Conservation (phyloP, 1,140 invertebrate genomes). For the Mesaphorura yosii region DNA sequence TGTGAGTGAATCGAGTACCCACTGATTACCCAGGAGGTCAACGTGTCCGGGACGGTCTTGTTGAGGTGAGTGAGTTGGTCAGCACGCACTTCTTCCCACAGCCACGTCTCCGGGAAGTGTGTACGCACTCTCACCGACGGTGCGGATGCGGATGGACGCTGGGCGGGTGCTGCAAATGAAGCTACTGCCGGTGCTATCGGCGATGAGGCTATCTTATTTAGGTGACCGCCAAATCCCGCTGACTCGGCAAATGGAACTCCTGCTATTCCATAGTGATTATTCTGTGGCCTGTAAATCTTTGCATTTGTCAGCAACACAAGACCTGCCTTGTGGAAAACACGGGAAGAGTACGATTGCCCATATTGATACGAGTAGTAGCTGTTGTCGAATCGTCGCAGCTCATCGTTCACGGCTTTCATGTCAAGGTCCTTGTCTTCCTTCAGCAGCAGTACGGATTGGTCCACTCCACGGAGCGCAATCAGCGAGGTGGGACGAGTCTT, state of each 20-base stretch:
- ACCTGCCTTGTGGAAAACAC: neutral
- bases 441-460: conserved; percentile 14
- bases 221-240: neutral
- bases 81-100: conserved; percentile 47
- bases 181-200: neutral
- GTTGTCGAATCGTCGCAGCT: neutral
- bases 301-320: neutral
- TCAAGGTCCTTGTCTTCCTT: conserved; percentile 20
- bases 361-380: neutral
- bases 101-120: conserved; percentile 37
- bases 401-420: conserved; percentile 1
- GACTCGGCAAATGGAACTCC: neutral
- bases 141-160: neutral
- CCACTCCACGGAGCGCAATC: conserved; percentile 12
- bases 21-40: conserved; percentile 83
- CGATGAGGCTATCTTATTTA: neutral
- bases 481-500: neutral
- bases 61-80: conserved; percentile 36
- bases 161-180: neutral
- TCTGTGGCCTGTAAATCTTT: neutral
- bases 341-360: conserved; percentile 7
- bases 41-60: conserved; percentile 64
- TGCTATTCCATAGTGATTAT: neutral
- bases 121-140: conserved; percentile 1
- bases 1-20: conserved; percentile 79